phyloP scores from a whole-genome alignment of 2,113 vertebrate species.

The Microcebus ravelobensis region DNA sequence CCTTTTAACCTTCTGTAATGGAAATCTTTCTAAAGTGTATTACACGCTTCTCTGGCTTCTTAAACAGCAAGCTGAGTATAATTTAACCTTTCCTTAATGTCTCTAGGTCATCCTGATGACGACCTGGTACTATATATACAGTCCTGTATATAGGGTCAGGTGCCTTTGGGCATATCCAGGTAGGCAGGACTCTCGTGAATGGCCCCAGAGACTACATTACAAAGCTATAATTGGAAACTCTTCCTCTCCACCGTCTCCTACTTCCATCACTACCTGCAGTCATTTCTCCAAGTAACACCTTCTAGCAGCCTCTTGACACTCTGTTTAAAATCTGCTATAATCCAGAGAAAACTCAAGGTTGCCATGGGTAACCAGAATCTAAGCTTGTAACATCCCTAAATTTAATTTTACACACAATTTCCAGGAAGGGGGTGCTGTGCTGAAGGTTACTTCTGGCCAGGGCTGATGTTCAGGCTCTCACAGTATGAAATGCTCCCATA shows the following conservation, averaged over 20 bases:
- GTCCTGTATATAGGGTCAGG: rapidly evolving
- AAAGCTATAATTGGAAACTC: slow-evolving; percentile 64
- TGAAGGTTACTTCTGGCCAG: slow-evolving; percentile 34
- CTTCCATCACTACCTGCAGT: slow-evolving; percentile 32
- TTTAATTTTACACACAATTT: slow-evolving; percentile 70
- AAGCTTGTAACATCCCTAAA: slow-evolving; percentile 63
- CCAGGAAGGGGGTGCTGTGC: slow-evolving; percentile 23
- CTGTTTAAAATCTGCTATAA: slow-evolving; percentile 65
- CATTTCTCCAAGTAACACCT: slow-evolving; percentile 67
- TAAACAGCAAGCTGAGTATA: background rate
- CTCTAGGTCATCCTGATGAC: slow-evolving; percentile 18
- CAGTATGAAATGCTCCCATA: background rate
- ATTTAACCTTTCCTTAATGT: slow-evolving; percentile 57
- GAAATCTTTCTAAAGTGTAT: slow-evolving; percentile 66
- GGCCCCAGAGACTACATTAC: slow-evolving; percentile 46
- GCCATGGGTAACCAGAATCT: slow-evolving; percentile 74
- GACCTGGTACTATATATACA: background rate
- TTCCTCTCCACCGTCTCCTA: slow-evolving; percentile 3
- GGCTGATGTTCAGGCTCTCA: background rate
- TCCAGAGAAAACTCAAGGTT: slow-evolving; percentile 71
- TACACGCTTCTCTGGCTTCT: slow-evolving; percentile 52
- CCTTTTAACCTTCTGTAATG: slow-evolving; percentile 64
- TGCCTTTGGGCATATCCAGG: background rate
- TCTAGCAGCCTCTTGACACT: slow-evolving; percentile 58
- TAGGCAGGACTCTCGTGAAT: background rate